These are phyloP conservation scores for Eulemur albifrons DNA, from an alignment of 2,797 vertebrate species.

Conservation along the genomic window DNA sequence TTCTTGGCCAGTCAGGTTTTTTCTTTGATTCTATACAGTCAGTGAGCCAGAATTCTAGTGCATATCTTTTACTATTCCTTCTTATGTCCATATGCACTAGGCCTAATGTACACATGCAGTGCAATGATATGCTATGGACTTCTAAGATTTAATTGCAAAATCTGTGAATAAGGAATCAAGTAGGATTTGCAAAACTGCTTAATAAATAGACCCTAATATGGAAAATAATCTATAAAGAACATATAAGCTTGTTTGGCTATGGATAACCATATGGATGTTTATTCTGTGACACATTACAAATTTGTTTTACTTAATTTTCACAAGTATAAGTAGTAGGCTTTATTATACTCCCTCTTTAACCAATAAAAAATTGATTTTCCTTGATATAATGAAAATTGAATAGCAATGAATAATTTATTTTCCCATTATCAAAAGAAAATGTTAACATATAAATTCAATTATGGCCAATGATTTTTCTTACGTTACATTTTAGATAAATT, in stretches of 20 bases:
- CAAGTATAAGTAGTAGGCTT: not conserved
- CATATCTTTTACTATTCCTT: not conserved
- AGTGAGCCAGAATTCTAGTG: not conserved
- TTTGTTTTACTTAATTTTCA: not conserved
- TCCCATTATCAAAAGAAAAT: not conserved
- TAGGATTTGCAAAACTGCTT: not conserved
- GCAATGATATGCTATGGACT: not conserved
- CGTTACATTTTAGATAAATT: slow-evolving; percentile 1
- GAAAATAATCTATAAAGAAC: not conserved
- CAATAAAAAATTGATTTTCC: not conserved
- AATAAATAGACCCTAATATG: not conserved
- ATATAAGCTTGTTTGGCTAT: not conserved
- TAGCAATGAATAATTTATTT: not conserved
- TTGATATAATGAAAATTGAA: not conserved
- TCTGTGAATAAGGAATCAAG: not conserved
- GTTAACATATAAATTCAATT: not conserved
- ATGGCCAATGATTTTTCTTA: slow-evolving; percentile 24
- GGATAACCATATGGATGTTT: not conserved
- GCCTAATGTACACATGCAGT: not conserved
- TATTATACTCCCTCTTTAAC: not conserved
- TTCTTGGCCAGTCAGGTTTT: not conserved
- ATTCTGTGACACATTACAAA: not conserved
- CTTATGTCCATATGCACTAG: not conserved
- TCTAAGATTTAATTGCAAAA: not conserved
- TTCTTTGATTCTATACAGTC: not conserved